Evolutionary conservation across 2,797 vertebrate species (phyloP).

Genomic region (Iguana delicatissima): DNA sequence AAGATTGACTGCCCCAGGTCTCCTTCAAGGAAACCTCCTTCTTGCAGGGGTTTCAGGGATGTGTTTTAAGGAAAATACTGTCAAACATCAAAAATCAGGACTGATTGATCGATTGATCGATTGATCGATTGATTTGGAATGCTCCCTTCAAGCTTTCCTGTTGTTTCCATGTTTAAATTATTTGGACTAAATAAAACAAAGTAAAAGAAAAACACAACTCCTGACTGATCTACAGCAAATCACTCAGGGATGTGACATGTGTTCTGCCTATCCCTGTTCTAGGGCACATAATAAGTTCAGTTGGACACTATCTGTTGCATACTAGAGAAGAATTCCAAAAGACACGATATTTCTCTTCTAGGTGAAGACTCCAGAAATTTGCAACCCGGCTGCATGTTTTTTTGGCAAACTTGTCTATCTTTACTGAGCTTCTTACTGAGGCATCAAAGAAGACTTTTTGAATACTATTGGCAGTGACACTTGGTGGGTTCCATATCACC

Average conservation of each 20-base stretch:
- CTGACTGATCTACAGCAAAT: not conserved
- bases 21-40: not conserved
- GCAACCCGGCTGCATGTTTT: no score
- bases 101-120: no score
- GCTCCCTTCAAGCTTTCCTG: not conserved
- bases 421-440: no score
- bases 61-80: not conserved
- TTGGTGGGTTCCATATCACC: no score
- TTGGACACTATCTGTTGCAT: no score
- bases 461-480: no score
- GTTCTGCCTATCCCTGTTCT: not conserved
- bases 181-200: not conserved
- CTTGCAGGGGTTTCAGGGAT: not conserved
- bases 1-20: not conserved
- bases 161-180: conserved; percentile 5
- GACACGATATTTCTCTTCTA: no score
- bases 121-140: not conserved
- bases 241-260: not conserved
- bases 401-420: no score
- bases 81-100: not conserved
- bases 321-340: no score
- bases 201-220: not conserved
- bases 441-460: no score
- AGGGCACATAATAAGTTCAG: not conserved
- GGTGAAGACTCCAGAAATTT: no score